Evolutionary conservation across 2,113 vertebrate species (phyloP), one percentile per base, ranked within the genome.

Genomic region (Myrmecobius fasciatus): DNA sequence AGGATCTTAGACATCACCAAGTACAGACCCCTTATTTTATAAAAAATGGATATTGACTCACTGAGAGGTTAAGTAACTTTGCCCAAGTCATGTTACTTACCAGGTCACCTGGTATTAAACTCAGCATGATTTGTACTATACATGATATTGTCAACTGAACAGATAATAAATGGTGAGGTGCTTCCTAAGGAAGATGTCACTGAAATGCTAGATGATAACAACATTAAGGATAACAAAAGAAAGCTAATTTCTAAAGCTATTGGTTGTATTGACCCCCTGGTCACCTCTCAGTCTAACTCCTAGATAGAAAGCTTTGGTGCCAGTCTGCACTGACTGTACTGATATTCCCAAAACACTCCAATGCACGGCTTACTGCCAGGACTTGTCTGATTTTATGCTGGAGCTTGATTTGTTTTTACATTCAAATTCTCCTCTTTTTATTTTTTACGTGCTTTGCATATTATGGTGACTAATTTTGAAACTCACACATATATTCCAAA

Each of bases 391-490:
- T 83, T 96, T 93, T 94, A 75, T 90, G 89, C 48, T 94, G 47
- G 67, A 89, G 46, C 88, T 96, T 92, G 25, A 92, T 88, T 92
- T 36, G 25, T 31, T 96, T 97, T 91, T 92, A 49, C 25, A 95
- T 95, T 96, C 56, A 56, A 14, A 11, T 28, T 95, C 94, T 90
- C 48, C 88, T 5, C 89, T 31, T n/a, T 92, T 53, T 83, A 53
- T 89, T 51, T 51, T 91, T 54, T 52, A 83, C 93, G 48, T 56
- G 60, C 28, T 96, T 96, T 94, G 36, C 91, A 95, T 92, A 47
- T 43, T 89, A 67, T 91, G n/a, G 46, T 96, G 95, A 97, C 92
- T 97, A 93, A 96, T 97, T 96, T 93, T 97, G 95, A 97, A 96
- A 54, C 91, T 97, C 83, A 96, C 60, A 88, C 52, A 91, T 92